Percentiles rank a stretch among this genome's conserved stretches.
Evolutionary conservation across 2,797 vertebrate species (phyloP).

Genomic region (Decapterus maruadsi): DNA sequence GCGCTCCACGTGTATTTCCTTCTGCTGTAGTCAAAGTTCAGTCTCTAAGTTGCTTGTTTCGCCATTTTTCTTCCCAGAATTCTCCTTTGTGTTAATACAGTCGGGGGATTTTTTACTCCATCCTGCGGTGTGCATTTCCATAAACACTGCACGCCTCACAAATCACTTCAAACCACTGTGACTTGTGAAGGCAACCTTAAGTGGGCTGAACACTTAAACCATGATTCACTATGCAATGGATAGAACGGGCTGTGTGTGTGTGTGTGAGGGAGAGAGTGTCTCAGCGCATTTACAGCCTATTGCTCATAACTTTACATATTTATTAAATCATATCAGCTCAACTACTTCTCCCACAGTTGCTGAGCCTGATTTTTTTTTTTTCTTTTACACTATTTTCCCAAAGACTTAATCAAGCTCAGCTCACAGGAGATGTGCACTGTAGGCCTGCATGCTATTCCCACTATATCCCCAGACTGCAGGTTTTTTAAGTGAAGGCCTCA

Average conservation of each 20-base stretch:
- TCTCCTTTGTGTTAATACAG: constrained; percentile 80
- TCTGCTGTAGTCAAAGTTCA: constrained; percentile 33
- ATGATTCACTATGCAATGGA: constrained; percentile 78
- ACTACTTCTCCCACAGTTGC: constrained; percentile 42
- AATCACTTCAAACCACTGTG: constrained; percentile 87
- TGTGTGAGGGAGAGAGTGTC: constrained; percentile 62
- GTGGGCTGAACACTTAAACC: constrained; percentile 85
- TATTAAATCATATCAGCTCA: constrained; percentile 80
- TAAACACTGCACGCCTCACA: constrained; percentile 86
- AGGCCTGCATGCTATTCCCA: constrained; percentile 37
- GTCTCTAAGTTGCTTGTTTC: constrained; percentile 37
- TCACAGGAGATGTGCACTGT: constrained; percentile 27
- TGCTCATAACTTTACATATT: constrained; percentile 81
- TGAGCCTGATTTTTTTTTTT: constrained; percentile 12
- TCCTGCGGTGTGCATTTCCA: constrained; percentile 86
- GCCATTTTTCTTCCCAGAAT: constrained; percentile 47
- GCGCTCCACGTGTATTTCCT: constrained; percentile 20
- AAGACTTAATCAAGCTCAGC: constrained; percentile 59
- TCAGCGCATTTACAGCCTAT: constrained; percentile 65
- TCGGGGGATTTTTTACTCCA: constrained; percentile 67
- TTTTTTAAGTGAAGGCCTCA: constrained; percentile 62
- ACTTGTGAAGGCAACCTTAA: constrained; percentile 86
- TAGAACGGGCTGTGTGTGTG: constrained; percentile 75
- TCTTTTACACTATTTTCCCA: constrained; percentile 16
- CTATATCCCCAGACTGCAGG: constrained; percentile 36